Base-by-base conservation (phyloP, 1,140 invertebrate species). In the Dufourea novaeangliae region DNA sequence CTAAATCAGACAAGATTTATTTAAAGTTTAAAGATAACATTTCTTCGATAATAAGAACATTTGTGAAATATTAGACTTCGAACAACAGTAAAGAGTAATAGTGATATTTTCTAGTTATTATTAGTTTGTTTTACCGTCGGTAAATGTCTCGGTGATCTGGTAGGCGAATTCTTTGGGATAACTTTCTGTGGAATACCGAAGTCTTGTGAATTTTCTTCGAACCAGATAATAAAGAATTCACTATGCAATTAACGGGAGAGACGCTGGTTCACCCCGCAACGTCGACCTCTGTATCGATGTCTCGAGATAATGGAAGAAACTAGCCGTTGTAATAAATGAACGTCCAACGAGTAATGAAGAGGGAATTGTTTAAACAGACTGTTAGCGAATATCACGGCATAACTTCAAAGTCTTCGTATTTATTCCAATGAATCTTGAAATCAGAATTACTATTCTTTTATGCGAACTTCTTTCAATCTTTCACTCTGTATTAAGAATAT, bases 171-270 rank as follows among this genome's bases (percentile, higher is more conserved):
- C 50, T 46, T 68, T 1, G 17, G 37, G 22, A 1, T 14, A 39
- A 34, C 50, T 39, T 2, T 1, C 27, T 2, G 32, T 20, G 17
- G 32, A 75, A 22, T 22, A 14, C 12, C 20, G 4, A 32, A 67
- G 17, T 27, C 14, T 25, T 5, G 17, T 32, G 44, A 50, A 39
- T 39, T 29, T 39, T 25, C 25, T 14, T 17, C 62, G 20, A 37
- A 41, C 56, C 39, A 41, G 34, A 27, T 41, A 64, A 75, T 75
- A 32, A 75, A 75, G 32, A 32, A 74, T 74, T 67, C 63, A 74
- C 50, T 27, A 17, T 20, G 27, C 22, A 56, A 74, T 67, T 74
- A 74, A 74, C n/a, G 41, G 17, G 32, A 12, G 25, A 0, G n/a
- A 12, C 20, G 20, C 0, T 11, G 8, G 0, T 1, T n/a, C 34